Conservation (phyloP, 2,797 vertebrate genomes). For the Lepilemur septentrionalis region DNA sequence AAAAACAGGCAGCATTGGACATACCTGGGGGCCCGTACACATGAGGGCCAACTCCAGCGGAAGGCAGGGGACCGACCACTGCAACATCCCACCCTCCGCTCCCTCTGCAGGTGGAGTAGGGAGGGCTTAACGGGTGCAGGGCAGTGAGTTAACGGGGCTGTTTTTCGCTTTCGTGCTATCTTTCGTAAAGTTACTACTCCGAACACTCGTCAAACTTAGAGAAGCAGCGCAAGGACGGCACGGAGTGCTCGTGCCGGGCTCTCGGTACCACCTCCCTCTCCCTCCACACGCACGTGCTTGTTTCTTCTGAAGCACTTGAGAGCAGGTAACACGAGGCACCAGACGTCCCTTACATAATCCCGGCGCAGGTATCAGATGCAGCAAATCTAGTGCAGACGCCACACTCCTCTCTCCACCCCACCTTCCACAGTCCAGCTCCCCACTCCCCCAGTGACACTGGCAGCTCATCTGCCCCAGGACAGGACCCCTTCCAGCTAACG, state of each 20-base stretch:
- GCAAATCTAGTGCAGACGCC: background rate
- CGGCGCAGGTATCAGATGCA: too few relatives aligned
- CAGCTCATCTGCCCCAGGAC: background rate
- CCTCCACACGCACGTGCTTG: background rate
- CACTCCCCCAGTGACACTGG: background rate
- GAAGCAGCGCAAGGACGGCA: background rate
- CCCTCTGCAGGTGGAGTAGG: too few relatives aligned
- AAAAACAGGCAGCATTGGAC: background rate
- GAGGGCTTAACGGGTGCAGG: background rate
- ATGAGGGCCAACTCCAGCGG: background rate
- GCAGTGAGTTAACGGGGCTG: accelerated
- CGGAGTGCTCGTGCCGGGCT: accelerated
- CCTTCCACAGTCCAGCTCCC: background rate
- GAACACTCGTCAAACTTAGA: background rate
- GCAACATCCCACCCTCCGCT: too few relatives aligned
- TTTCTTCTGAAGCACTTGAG: background rate
- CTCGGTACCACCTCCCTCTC: background rate
- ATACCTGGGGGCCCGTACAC: accelerated
- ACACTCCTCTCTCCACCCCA: background rate
- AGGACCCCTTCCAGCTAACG: background rate
- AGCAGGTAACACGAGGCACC: background rate
- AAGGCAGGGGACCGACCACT: too few relatives aligned
- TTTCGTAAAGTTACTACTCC: too few relatives aligned
- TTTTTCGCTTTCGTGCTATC: background rate
- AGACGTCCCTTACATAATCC: background rate